These are phyloP conservation scores for Andrena haemorrhoa DNA, from an alignment of 2,888 invertebrate species.

Conservation along the genomic window DNA sequence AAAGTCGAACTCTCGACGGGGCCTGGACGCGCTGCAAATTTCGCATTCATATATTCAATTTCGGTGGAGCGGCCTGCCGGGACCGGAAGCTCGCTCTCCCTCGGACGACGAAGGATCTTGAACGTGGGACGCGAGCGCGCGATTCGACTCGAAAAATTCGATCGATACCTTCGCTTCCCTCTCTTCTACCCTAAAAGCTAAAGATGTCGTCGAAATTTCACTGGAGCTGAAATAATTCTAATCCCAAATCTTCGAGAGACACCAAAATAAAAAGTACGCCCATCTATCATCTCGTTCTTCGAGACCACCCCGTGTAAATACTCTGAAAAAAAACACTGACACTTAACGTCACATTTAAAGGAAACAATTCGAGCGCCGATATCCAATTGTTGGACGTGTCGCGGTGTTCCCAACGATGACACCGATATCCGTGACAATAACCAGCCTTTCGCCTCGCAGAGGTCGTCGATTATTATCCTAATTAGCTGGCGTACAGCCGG, in stretches of 20 bases:
- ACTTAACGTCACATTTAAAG: background rate
- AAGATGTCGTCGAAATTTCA: background rate
- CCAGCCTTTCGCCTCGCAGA: background rate
- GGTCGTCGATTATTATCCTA: background rate
- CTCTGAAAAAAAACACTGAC: too few species aligned
- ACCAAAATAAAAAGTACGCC: too few species aligned
- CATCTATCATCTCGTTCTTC: too few species aligned
- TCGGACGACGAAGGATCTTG: conserved; percentile 38
- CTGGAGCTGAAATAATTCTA: too few species aligned
- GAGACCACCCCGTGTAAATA: too few species aligned
- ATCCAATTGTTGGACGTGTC: conserved; percentile 1
- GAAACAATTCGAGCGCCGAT: background rate
- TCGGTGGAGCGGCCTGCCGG: conserved; percentile 50
- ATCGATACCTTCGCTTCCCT: conserved; percentile 1
- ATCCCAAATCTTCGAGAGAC: too few species aligned
- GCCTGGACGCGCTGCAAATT: conserved; percentile 54
- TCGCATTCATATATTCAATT: conserved; percentile 73
- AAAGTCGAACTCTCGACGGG: conserved; percentile 60
- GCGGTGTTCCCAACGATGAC: background rate
- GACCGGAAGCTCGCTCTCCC: conserved; percentile 47
- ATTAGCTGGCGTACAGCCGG: background rate
- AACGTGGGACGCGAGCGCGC: background rate
- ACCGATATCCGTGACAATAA: conserved; percentile 11
- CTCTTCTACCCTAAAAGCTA: background rate
- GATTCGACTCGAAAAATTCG: conserved; percentile 16